Conservation (phyloP, 2,113 vertebrate species). For the Myiopsitta monachus region DNA sequence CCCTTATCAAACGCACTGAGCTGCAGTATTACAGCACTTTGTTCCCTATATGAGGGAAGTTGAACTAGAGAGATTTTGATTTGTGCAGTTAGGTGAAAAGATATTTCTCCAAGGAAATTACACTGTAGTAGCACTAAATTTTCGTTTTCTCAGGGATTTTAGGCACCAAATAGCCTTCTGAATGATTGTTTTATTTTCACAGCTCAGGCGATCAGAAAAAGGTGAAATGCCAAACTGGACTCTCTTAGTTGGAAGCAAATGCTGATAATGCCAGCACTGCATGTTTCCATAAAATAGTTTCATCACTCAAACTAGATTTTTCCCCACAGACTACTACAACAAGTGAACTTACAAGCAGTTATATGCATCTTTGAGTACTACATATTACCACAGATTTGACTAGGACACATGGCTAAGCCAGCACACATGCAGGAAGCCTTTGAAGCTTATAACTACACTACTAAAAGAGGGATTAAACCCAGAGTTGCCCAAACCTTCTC, state of each 20-base stretch:
- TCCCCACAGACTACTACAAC: background rate
- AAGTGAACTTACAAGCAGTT: background rate
- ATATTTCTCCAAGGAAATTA: background rate
- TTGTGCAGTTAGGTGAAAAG: background rate
- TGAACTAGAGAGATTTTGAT: background rate
- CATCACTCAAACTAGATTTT: background rate
- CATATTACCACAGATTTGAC: background rate
- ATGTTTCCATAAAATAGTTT: background rate
- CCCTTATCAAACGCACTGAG: background rate
- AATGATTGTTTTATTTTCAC: background rate
- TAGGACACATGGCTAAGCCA: background rate
- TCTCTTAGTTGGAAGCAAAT: background rate
- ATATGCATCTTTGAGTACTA: background rate
- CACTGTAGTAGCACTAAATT: background rate
- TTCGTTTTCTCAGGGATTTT: background rate
- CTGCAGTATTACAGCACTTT: background rate
- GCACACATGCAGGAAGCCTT: accelerated
- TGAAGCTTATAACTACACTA: accelerated
- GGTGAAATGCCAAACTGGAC: background rate
- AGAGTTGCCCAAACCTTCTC: background rate
- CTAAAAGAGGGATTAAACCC: background rate
- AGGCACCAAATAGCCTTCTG: background rate
- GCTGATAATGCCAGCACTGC: background rate
- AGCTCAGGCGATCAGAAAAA: background rate
- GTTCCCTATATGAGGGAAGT: accelerated